Evolutionary conservation across 2,113 vertebrate species (phyloP).

Genomic region (Bucco capensis): DNA sequence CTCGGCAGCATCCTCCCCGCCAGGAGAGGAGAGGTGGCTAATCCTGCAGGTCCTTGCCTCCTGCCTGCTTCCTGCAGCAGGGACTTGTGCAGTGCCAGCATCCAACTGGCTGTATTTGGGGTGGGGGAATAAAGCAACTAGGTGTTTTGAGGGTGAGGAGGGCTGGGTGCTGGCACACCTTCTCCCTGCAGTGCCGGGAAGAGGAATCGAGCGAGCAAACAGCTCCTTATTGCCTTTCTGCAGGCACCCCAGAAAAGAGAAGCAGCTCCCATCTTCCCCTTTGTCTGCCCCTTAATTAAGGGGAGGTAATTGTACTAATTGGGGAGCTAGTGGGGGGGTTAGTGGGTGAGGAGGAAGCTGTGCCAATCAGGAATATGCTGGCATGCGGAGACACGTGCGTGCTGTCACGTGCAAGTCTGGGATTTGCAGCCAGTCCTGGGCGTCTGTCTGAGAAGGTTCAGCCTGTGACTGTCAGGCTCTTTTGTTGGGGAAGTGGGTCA

Average conservation of each 20-base stretch:
- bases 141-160: not conserved
- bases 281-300: slow-evolving; percentile 34
- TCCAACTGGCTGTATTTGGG: not conserved
- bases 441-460: not conserved
- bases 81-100: not conserved
- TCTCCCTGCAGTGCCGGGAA: not conserved
- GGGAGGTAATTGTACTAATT: not conserved
- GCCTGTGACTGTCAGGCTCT: not conserved
- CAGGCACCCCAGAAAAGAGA: not conserved
- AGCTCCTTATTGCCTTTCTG: not conserved
- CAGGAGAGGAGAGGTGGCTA: not conserved
- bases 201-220: not conserved
- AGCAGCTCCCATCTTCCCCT: not conserved
- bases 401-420: not conserved
- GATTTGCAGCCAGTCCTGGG: not conserved
- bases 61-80: not conserved
- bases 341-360: not conserved
- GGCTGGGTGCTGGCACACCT: not conserved
- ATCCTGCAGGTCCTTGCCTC: not conserved
- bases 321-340: not conserved
- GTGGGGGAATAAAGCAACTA: not conserved
- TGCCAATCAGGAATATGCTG: not conserved
- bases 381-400: not conserved
- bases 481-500: slow-evolving; percentile 33
- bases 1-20: not conserved